phyloP scores from a whole-genome alignment of 2,113 vertebrate genomes.

The Poeciliopsis prolifica region DNA sequence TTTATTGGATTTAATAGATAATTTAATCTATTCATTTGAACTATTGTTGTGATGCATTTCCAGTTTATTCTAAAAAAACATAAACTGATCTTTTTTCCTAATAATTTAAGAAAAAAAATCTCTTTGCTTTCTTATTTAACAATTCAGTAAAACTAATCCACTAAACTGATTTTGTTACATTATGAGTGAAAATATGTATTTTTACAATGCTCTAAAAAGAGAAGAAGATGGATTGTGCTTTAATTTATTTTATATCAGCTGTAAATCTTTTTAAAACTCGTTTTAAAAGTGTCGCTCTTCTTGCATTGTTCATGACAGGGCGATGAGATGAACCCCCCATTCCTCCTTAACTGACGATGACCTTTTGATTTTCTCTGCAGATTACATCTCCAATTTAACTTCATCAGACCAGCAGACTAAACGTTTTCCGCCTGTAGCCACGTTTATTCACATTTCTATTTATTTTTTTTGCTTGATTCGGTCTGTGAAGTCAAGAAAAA shows the following conservation, averaged over 20 bases:
- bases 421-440: slow-evolving; percentile 18
- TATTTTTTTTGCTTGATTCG: slow-evolving; percentile 6
- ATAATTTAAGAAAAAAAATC: too few relatives aligned
- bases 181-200: not conserved
- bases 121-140: too few relatives aligned
- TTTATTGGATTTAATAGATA: too few relatives aligned
- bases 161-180: not conserved
- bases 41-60: too few relatives aligned
- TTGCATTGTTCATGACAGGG: not conserved
- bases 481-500: slow-evolving; percentile 19
- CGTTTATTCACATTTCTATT: slow-evolving; percentile 5
- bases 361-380: slow-evolving; percentile 60
- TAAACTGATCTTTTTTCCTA: too few relatives aligned
- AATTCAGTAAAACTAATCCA: not conserved
- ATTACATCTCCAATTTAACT: slow-evolving; percentile 49
- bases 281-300: not conserved
- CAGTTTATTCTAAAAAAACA: too few relatives aligned
- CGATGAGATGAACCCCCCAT: slow-evolving; percentile 63
- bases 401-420: slow-evolving; percentile 37
- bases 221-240: not conserved
- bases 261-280: not conserved
- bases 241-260: not conserved
- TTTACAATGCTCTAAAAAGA: not conserved
- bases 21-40: too few relatives aligned
- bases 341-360: slow-evolving; percentile 51